Evolutionary conservation across 2,113 vertebrate species (phyloP), one percentile per base, ranked within the genome.

Genomic region (Pseudolaguvia tuberculata): DNA sequence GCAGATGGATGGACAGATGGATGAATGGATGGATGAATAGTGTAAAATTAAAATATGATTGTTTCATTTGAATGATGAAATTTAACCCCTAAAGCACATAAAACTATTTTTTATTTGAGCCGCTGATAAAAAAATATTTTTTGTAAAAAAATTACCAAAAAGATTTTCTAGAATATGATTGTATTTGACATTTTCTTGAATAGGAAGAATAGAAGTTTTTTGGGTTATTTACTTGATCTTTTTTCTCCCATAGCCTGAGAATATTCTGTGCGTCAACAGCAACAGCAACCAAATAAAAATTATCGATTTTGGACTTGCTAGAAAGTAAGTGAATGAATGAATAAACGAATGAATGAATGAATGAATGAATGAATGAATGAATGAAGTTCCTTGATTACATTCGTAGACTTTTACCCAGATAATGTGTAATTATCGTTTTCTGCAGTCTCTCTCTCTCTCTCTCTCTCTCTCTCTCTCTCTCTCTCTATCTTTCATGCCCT

Each of bases 261-360:
- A 96, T 61, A 94, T 96, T 68, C 80, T 95, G 2, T 96, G 94
- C 82, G 92, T 96, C 73, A 94, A 73, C 81, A 87, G 51, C 70
- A 92, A 89, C 7, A 93, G 94, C 79, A 94, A 94, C 84, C 94
- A 95, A 79, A 93, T 96, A 83, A 96, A 95, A 88, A 95, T 96
- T 65, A 96, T 96, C 72, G 94, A 96, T 63, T 96, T 96, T 67
- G 94, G 94, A 73, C 89, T 96, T 66, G 94, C 94, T 31, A 92
- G 94, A 84, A 94, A 94, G 94, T 96, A 91, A 91, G 91, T 25
- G 42, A 10, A 29, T 5, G 5, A 25, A 6, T 53, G 65, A 61
- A 52, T 21, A 47, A 57, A 48, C 10, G 17, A n/a, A n/a, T 25
- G 42, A 10, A 29, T 5, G 5, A 25, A 6, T 53, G 65, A 61